Evolutionary conservation across 2,797 vertebrate genomes (phyloP), one percentile per base, ranked within the genome.

Genomic region (Clarias pachynema): DNA sequence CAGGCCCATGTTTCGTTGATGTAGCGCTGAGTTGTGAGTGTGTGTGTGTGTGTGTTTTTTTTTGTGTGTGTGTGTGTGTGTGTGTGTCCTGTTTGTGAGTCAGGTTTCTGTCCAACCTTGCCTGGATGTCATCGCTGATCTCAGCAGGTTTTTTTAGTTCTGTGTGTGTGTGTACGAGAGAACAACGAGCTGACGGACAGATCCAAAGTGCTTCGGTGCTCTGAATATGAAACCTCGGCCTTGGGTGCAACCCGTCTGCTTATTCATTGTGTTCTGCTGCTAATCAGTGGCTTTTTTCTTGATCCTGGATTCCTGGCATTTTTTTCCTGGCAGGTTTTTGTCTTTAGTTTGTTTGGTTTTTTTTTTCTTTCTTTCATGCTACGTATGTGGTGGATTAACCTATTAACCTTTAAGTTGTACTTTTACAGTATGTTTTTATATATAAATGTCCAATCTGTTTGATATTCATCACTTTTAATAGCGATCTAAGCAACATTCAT

Each of bases 51-150:
- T 77, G 29, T 26, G 34, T 37, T 81, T 69, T 65, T 44, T 44
- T 7, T 73, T 66, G 72, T 79, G 34, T 49, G 68, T 79, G 40
- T 44, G 37, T 37, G 78, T 15, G 69, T 78, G 79, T 66, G 72
- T 75, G 34, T 37, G 68, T 75, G 56, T 85, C 56, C 31, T 62
- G 15, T 62, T 86, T 86, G 92, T 77, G 84, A 95, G 95, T 98
- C 94, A n/a, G 91, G 93, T 97, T 97, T 94, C 94, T 37, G 89
- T 60, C 59, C 93, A 93, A 91, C 94, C 94, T 96, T 94, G 91
- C 90, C 90, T 89, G 91, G 92, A 95, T 94, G 94, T 90, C 90
- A 73, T 92, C 89, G 91, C 92, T 91, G 91, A 95, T 91, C 86
- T 87, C 57, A 83, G 81, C 92, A 90, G 93, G 95, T 93, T 91